phyloP scores from a whole-genome alignment of 2,888 invertebrate species.

The Eupithecia abbreviata region DNA sequence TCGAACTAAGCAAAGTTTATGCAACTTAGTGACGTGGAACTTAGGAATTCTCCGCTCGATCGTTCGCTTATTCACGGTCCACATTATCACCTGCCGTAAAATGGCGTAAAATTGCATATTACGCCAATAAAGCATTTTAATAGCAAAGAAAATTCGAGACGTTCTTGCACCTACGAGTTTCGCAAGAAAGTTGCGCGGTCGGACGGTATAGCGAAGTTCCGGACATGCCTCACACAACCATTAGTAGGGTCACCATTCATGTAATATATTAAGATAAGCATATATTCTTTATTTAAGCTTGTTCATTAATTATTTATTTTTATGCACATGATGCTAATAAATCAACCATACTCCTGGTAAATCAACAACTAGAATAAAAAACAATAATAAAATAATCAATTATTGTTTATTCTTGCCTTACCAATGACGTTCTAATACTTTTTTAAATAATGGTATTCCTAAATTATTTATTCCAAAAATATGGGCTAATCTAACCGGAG shows the following conservation, averaged over 20 bases:
- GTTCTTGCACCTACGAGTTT: conserved; percentile 54
- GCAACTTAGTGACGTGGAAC: conserved; percentile 33
- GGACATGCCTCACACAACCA: conserved; percentile 57
- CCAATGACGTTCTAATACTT: too few species aligned
- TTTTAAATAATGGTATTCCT: too few species aligned
- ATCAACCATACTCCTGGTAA: too few species aligned
- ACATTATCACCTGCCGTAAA: conserved; percentile 52
- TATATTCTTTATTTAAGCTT: background rate
- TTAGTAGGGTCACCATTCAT: conserved; percentile 29
- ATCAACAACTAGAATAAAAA: too few species aligned
- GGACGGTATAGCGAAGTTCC: conserved; percentile 61
- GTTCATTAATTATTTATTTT: background rate
- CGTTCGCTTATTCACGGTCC: conserved; percentile 40
- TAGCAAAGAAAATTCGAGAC: conserved; percentile 58
- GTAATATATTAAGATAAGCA: background rate
- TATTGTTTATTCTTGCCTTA: too few species aligned
- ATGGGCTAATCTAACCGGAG: too few species aligned
- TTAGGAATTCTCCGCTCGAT: conserved; percentile 44
- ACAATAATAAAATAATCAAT: too few species aligned
- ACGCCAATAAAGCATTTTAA: conserved; percentile 64
- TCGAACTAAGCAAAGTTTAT: conserved; percentile 25
- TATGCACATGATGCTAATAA: background rate
- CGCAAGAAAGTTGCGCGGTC: conserved; percentile 61
- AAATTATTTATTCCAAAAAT: too few species aligned
- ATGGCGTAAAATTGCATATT: conserved; percentile 57